Base-by-base conservation (phyloP, 2,797 vertebrate species). In the Enoplosus armatus region DNA sequence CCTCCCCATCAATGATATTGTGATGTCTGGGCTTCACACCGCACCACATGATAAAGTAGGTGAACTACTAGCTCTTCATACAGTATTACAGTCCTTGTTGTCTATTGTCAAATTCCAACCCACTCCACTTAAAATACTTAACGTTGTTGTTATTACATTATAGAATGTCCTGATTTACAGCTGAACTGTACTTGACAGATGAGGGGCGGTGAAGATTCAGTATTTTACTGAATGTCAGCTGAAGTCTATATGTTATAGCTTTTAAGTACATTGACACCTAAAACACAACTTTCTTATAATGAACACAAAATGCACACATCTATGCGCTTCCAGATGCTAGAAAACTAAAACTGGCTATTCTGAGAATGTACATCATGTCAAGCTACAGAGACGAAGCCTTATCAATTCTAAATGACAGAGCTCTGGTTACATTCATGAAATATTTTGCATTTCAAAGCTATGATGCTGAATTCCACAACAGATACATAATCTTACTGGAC, bases 361-460 rank as follows among this genome's bases (percentile, higher is more conserved):
- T 37, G 27, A 77, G 64, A 78, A 78, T 74, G 65, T 22, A 59
- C 53, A 59, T 54, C 18, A 60, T 18, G 48, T 75, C 62, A 10
- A 53, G 51, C 60, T 67, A 60, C 59, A 70, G 33, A 61, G 70
- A 75, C 15, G 20, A 82, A 75, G 53, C 31, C n/a, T 66, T 85
- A 89, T 84, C 75, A 69, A 69, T 80, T 67, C 9, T 39, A 66
- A 39, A 53, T 66, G 48, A 55, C 62, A 70, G 62, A 75, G 61
- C 70, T 77, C 71, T 0, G 4, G 79, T 78, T 86, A 72, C 85
- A 90, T 85, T 89, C 83, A 8, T 58, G 33, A 66, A 69, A 91
- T 90, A 72, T 60, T 90, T 88, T 72, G 73, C 72, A 78, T 89
- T 86, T 83, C 86, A 79, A 83, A 83, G 79, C 50, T 53, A 39